These are phyloP conservation scores for Orchesellides sinensis DNA, from an alignment of 2,888 invertebrate species.

Conservation along the genomic window DNA sequence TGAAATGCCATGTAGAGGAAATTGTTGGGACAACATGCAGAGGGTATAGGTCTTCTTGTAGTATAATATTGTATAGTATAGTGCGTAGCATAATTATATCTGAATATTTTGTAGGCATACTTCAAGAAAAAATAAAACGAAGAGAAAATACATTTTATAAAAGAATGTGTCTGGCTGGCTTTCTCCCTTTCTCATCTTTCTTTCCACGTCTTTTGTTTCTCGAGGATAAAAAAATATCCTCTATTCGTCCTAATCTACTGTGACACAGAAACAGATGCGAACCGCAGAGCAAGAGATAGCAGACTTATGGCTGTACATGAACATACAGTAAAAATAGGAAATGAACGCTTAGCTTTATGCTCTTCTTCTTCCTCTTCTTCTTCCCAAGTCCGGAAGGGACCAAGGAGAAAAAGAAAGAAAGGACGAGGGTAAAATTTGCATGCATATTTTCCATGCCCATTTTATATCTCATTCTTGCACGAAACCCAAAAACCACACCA, in stretches of 20 bases:
- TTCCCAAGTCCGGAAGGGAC: background rate
- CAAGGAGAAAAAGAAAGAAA: background rate
- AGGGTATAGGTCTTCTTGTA: too few species aligned
- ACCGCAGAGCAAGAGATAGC: background rate
- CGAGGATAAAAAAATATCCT: slow-evolving; percentile 14
- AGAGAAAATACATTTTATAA: background rate
- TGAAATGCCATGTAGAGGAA: too few species aligned
- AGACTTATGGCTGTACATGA: too few species aligned
- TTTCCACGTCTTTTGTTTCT: slow-evolving; percentile 6
- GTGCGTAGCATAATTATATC: too few species aligned
- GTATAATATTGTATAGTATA: too few species aligned
- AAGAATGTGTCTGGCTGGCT: background rate
- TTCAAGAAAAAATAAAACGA: background rate
- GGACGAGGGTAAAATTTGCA: slow-evolving; percentile 3
- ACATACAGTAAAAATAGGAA: background rate
- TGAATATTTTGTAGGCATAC: background rate
- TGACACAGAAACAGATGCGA: slow-evolving; percentile 15
- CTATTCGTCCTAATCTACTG: slow-evolving; percentile 9
- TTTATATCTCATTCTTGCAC: background rate
- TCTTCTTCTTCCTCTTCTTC: too few species aligned
- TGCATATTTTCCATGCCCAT: background rate
- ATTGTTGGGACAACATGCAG: background rate
- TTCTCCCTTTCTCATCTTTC: slow-evolving; percentile 1
- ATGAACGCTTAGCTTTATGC: background rate
- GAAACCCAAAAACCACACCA: too few species aligned